Percentiles rank a stretch among this genome's conserved stretches.
Conservation (phyloP, 2,797 vertebrate species). For the Lithobates pipiens region DNA sequence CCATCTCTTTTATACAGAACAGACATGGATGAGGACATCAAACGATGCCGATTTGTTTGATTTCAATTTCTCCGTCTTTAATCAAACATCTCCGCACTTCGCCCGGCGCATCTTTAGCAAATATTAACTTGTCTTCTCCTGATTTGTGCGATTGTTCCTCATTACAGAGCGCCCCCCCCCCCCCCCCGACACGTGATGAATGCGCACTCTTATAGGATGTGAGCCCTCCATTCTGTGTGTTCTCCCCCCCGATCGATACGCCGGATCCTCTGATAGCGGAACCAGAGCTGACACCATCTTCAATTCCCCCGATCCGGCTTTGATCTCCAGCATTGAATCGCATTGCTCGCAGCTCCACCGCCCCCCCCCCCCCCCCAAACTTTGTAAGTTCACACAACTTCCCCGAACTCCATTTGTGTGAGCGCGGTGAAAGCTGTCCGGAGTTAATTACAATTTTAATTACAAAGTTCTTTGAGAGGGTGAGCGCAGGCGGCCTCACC, state of each 20-base stretch:
- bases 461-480: conserved; percentile 46
- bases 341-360: conserved; percentile 20
- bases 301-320: conserved; percentile 27
- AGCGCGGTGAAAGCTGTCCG: conserved; percentile 40
- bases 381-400: conserved; percentile 49
- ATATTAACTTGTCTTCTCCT: background rate
- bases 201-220: conserved; percentile 4
- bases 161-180: no score
- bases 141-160: conserved; percentile 4
- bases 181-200: background rate
- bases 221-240: conserved; percentile 2
- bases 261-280: conserved; percentile 6
- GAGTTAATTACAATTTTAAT: conserved; percentile 61
- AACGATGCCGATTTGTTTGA: background rate
- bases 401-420: conserved; percentile 54
- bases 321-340: conserved; percentile 8
- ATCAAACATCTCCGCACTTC: background rate
- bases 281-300: conserved; percentile 15
- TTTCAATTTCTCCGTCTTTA: background rate
- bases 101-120: background rate
- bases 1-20: no score
- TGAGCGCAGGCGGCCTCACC: conserved; percentile 32
- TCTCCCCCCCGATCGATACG: background rate
- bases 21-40: background rate
- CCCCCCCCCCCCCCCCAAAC: conserved; percentile 3